Evolutionary conservation across 2,888 invertebrate species (phyloP), one percentile per base, ranked within the genome.

Genomic region (Malthinus seriepunctatus): DNA sequence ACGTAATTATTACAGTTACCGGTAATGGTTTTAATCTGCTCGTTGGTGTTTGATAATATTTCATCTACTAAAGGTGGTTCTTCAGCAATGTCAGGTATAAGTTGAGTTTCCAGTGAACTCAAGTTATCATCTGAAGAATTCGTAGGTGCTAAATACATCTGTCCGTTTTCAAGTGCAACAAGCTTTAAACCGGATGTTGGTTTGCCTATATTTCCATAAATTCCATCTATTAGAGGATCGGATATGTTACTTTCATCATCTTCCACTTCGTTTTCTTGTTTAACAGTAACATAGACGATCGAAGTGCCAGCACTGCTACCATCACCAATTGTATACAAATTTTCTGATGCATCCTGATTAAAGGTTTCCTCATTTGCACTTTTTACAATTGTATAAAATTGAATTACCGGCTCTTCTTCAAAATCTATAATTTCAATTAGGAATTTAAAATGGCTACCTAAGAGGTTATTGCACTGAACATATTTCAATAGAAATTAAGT

Each of bases 201-300:
- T 23, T 51, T 38, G n/a, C 47, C 5, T 45, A 48, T 6, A 37
- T 23, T 15, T 34, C 42, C 51, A 11, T 32, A 32, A 31, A 32
- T 38, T 2, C 34, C 37, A 7, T 39, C 47, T 23, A 47, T 55
- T 33, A 56, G 32, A 12, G 37, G 32, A n/a, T 47, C 56, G 3
- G 50, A 38, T 37, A 46, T 70, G 48, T 68, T 71, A 37, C 71
- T 71, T 5, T 71, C 56, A 32, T 71, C 70, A 4, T 68, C 67
- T 42, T 69, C 70, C 33, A 72, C 69, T 10, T 73, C 70, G 58
- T 75, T 73, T 70, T 73, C 35, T 42, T 56, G 60, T 47, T 49
- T 59, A 31, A 58, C 10, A 14, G 58, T 12, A 48, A 60, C 39
- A 48, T 63, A 53, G 14, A 64, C 14, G 39, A 50, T 33, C 51